Conservation (phyloP, 2,888 invertebrate genomes). For the Sicus ferrugineus region DNA sequence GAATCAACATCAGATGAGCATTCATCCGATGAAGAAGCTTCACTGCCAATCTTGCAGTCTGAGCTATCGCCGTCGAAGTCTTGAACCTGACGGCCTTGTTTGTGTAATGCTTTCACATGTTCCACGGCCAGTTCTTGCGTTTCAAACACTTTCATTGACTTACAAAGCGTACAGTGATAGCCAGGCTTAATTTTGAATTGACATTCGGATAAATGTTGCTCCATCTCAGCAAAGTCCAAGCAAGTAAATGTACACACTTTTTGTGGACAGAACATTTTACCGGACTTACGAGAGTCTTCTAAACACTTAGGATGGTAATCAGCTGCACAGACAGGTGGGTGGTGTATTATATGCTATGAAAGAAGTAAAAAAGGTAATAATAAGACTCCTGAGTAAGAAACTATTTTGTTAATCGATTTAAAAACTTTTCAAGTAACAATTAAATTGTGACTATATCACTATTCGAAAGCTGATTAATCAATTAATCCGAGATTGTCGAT, state of each 20-base stretch:
- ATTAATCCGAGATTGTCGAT: not conserved
- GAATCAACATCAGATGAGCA: conserved; percentile 50
- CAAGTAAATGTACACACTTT: conserved; percentile 55
- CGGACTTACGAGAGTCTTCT: conserved; percentile 47
- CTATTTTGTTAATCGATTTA: too few relatives aligned
- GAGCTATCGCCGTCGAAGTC: conserved; percentile 48
- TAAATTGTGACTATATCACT: too few relatives aligned
- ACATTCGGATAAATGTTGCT: conserved; percentile 55
- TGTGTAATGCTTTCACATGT: conserved; percentile 43
- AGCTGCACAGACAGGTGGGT: conserved; percentile 5
- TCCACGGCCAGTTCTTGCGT: conserved; percentile 38
- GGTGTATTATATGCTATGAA: conserved; percentile 33
- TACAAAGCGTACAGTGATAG: conserved; percentile 49
- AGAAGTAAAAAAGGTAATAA: too few relatives aligned
- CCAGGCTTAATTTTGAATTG: conserved; percentile 49
- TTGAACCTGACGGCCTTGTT: conserved; percentile 28
- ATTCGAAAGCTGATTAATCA: not conserved
- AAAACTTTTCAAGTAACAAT: too few relatives aligned
- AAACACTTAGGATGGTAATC: conserved; percentile 37
- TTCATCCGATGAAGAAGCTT: conserved; percentile 47
- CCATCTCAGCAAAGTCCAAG: conserved; percentile 47
- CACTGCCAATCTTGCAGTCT: conserved; percentile 48
- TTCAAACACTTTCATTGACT: conserved; percentile 25
- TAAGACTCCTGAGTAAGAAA: too few relatives aligned
- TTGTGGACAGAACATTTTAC: conserved; percentile 55